Evolutionary conservation across 2,113 vertebrate species (phyloP).

Genomic region (Columba janthina): DNA sequence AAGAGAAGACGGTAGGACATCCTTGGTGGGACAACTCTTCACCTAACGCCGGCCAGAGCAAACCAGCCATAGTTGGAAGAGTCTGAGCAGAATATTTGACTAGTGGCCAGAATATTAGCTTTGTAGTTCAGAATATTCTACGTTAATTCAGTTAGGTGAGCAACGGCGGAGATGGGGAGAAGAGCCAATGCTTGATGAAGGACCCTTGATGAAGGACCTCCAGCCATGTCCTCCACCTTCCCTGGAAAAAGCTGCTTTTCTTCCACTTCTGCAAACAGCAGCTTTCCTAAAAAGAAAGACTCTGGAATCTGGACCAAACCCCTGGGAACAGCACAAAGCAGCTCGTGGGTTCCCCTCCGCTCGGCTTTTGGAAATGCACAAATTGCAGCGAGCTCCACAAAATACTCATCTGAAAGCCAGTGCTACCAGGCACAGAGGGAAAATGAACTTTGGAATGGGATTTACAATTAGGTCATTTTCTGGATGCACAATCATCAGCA

Average conservation of each 20-base stretch:
- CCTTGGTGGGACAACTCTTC: neutral
- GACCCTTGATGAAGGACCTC: neutral
- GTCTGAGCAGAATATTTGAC: neutral
- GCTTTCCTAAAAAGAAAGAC: neutral
- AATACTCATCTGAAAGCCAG: neutral
- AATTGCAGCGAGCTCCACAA: neutral
- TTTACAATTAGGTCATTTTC: neutral
- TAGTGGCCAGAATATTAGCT: too few relatives aligned
- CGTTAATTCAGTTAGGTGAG: neutral
- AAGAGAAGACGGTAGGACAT: neutral
- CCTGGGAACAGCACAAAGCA: neutral
- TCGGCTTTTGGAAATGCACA: neutral
- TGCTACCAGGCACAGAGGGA: neutral
- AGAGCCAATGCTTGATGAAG: neutral
- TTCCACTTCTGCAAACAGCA: neutral
- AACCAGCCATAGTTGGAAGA: neutral
- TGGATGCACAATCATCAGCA: neutral
- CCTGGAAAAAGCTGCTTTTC: neutral
- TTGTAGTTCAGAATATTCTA: neutral
- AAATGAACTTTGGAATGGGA: conserved; percentile 13
- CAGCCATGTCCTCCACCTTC: neutral
- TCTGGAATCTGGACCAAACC: neutral
- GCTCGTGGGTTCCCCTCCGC: neutral
- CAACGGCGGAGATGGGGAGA: neutral
- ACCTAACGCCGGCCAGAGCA: neutral